Evolutionary conservation across 2,888 invertebrate genomes (phyloP), one percentile per base, ranked within the genome.

Genomic region (Gasteruption jaculator): DNA sequence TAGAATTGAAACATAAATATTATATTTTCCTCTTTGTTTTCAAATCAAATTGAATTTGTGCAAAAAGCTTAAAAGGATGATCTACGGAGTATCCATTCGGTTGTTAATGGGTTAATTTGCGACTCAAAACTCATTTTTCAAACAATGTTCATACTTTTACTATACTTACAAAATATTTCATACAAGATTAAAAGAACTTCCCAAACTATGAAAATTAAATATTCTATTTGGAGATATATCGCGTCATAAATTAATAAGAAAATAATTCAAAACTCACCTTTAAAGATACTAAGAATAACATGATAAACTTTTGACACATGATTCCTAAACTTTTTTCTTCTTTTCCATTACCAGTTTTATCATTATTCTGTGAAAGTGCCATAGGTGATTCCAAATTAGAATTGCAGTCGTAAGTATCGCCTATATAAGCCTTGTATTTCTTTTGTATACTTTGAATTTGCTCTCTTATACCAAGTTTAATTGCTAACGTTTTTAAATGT

Each of bases 291-390:
- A 85, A 73, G 61, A 84, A 83, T 32, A 84, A 68, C 83, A 84
- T 84, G 4, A 84, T 70, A 66, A 84, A 84, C 63, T 81, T 81
- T 56, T 82, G 82, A 49, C 83, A 82, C 72, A 84, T 74, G 5
- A 82, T 77, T 39, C 83, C 83, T 21, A 84, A 69, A 30, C 83
- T 81, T 58, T 82, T 82, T 54, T 82, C 81, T 66, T 81, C 78
- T 30, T 76, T 76, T 38, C 75, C 69, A 15, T 74, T 72, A 20
- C 73, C 71, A 43, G 75, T 75, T 1, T 73, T 72, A 25, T 46
- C 44, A 5, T 38, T 48, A 30, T 52, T 56, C 12, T 54, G 54
- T 8, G 56, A 45, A 27, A 50, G 49, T 32, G 51, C 48, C 26
- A 34, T 38, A 16, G 43, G 22, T 7, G 45, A 19, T 10, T 49